Percentiles rank a stretch among this genome's conserved stretches.
These are phyloP conservation scores for Neogale vison DNA, from an alignment of 2,113 vertebrate species.

Conservation along the genomic window DNA sequence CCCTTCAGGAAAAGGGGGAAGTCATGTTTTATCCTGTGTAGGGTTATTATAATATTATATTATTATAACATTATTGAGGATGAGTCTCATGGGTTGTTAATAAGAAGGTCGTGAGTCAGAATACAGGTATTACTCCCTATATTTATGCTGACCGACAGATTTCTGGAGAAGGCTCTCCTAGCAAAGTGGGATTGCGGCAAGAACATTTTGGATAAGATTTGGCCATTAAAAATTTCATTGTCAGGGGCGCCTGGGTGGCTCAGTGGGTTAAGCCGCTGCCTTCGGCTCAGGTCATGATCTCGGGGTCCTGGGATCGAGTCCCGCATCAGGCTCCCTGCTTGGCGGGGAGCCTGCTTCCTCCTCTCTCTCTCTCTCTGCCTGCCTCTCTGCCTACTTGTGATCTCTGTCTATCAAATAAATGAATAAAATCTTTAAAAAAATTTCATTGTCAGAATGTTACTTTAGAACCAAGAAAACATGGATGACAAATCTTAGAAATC, in stretches of 20 bases:
- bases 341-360: no score
- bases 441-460: not conserved
- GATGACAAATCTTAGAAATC: not conserved
- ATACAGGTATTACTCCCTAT: not conserved
- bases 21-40: not conserved
- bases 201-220: constrained; percentile 28
- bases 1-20: not conserved
- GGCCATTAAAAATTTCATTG: not conserved
- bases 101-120: constrained; percentile 9
- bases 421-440: no score
- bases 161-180: not conserved
- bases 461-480: constrained; percentile 14
- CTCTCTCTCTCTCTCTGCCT: no score
- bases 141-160: not conserved
- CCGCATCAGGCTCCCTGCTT: no score
- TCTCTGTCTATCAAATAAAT: no score
- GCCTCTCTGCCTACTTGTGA: no score
- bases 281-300: no score
- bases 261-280: no score
- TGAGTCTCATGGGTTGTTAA: not conserved
- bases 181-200: not conserved
- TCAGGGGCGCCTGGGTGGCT: no score
- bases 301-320: no score
- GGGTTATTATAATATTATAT: not conserved
- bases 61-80: not conserved